phyloP scores from a whole-genome alignment of 2,888 invertebrate genomes.

The Octodonta nipae region DNA sequence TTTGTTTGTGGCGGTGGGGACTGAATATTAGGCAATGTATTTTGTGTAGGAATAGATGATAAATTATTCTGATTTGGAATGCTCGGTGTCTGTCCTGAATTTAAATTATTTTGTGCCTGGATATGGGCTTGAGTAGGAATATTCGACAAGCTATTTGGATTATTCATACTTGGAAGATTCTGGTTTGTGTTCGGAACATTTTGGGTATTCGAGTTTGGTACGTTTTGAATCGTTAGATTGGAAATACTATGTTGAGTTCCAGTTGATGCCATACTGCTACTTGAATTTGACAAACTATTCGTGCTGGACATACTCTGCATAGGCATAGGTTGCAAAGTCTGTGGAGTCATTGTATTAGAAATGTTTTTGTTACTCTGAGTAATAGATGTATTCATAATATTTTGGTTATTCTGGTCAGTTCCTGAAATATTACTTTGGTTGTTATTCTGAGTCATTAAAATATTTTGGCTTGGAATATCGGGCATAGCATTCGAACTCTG shows the following conservation, averaged over 20 bases:
- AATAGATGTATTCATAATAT: too few relatives aligned
- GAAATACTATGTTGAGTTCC: background rate
- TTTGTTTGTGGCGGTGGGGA: conserved; percentile 6
- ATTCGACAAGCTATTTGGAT: conserved; percentile 4
- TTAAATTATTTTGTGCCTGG: background rate
- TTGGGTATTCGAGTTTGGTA: background rate
- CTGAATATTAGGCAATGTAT: conserved; percentile 6
- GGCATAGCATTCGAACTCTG: too few relatives aligned
- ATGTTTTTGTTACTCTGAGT: too few relatives aligned
- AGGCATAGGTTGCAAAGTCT: too few relatives aligned
- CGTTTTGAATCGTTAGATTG: background rate
- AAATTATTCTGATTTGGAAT: background rate
- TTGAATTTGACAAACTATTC: conserved; percentile 4
- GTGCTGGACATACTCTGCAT: too few relatives aligned
- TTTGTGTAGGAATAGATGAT: background rate
- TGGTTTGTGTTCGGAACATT: conserved; percentile 6
- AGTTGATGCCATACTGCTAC: background rate
- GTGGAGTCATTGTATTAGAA: too few relatives aligned
- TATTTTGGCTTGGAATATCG: too few relatives aligned
- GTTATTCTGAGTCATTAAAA: too few relatives aligned
- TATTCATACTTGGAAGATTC: conserved; percentile 5
- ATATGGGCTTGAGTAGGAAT: conserved; percentile 6
- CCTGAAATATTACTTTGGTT: too few relatives aligned
- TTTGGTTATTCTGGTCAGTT: too few relatives aligned
- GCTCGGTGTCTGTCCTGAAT: background rate